phyloP scores from a whole-genome alignment of 2,797 vertebrate species.

The Tiaroga cobitis region DNA sequence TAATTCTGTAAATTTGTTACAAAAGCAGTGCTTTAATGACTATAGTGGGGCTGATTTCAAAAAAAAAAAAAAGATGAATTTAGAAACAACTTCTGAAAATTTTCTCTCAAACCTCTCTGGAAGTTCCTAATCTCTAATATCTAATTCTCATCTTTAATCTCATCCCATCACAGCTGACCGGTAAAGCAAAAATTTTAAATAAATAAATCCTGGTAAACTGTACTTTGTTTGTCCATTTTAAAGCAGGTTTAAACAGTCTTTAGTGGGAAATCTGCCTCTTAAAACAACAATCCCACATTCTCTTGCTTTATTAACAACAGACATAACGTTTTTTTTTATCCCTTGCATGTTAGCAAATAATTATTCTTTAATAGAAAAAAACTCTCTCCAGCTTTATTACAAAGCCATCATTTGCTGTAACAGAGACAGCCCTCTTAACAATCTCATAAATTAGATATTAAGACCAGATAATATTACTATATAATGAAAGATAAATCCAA shows the following conservation, averaged over 20 bases:
- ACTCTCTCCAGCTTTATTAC: not conserved
- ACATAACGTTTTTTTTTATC: not conserved
- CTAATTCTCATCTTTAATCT: not conserved
- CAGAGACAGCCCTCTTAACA: not conserved
- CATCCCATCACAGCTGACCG: not conserved
- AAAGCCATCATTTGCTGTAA: constrained; percentile 11
- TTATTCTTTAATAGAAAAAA: not conserved
- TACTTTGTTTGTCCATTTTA: not conserved
- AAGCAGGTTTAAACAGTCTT: not conserved
- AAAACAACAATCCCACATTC: not conserved
- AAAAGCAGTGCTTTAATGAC: not conserved
- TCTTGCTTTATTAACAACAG: not conserved
- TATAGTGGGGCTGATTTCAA: not conserved
- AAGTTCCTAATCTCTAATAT: not conserved
- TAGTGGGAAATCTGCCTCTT: not conserved
- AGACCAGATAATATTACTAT: constrained; percentile 21
- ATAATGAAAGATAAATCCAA: constrained; percentile 11
- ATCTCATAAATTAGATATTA: constrained; percentile 29
- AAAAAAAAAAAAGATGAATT: no score
- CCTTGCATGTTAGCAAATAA: constrained; percentile 12
- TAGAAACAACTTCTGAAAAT: not conserved
- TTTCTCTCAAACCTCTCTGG: not conserved
- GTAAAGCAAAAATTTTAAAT: not conserved
- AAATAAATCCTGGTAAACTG: not conserved
- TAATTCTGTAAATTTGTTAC: not conserved